A percentile compares a stretch with the other conserved stretches of the same genome.
Conservation (phyloP, 2,797 vertebrate genomes). For the Artibeus lituratus region DNA sequence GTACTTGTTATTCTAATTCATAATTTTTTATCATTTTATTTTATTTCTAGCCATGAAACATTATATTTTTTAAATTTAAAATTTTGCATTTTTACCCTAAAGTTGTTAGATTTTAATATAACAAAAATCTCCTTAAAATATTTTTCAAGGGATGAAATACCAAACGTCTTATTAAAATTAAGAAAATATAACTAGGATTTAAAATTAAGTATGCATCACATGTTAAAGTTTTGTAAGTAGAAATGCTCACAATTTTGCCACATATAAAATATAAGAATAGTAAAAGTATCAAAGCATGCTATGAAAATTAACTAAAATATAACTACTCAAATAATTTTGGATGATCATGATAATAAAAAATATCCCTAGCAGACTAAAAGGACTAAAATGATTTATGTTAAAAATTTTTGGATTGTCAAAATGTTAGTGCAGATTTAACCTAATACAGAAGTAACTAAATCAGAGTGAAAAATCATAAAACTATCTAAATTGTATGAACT, state of each 20-base stretch:
- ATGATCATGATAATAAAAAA: background rate
- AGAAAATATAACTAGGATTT: background rate
- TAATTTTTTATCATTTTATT: background rate
- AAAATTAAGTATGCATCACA: background rate
- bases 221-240: background rate
- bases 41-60: background rate
- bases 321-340: background rate
- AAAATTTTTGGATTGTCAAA: background rate
- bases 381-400: conserved; percentile 10
- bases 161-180: conserved; percentile 18
- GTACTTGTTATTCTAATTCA: background rate
- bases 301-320: conserved; percentile 5
- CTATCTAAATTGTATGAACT: background rate
- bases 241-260: conserved; percentile 19
- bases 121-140: background rate
- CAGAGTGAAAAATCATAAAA: background rate
- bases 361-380: background rate
- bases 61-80: background rate
- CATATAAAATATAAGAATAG: background rate
- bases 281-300: background rate
- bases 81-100: background rate
- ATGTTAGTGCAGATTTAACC: background rate
- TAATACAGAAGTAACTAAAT: background rate
- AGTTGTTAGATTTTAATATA: background rate
- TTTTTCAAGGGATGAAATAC: background rate